Percentiles rank a stretch among this genome's conserved stretches.
These are phyloP conservation scores for Hyles euphorbiae DNA, from an alignment of 1,140 invertebrate species.

Conservation along the genomic window DNA sequence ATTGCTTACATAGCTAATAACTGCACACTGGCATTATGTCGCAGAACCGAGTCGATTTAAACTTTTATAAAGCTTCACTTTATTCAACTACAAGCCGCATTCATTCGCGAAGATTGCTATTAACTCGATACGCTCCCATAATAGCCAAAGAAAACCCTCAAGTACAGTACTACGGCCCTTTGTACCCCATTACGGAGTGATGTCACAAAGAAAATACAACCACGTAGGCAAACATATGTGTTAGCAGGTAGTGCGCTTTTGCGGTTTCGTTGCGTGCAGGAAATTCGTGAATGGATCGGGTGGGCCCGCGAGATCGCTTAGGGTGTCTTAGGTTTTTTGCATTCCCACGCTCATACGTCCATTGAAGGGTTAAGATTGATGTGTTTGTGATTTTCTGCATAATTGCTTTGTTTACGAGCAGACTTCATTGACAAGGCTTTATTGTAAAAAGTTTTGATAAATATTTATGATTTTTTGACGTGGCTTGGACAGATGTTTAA, in stretches of 20 bases:
- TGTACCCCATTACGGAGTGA: constrained; percentile 30
- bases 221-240: constrained; percentile 29
- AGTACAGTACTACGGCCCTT: constrained; percentile 21
- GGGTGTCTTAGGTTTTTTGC: constrained; percentile 49
- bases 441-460: not conserved
- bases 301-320: constrained; percentile 28
- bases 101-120: too few relatives aligned
- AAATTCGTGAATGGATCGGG: constrained; percentile 63
- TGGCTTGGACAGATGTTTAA: too few relatives aligned
- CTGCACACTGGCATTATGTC: too few relatives aligned
- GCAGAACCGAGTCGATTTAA: too few relatives aligned
- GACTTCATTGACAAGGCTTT: not conserved
- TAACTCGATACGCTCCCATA: too few relatives aligned
- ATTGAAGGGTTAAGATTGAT: constrained; percentile 46
- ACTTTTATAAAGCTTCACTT: too few relatives aligned
- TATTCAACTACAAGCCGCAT: too few relatives aligned
- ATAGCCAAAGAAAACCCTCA: constrained; percentile 30
- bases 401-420: constrained; percentile 3
- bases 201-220: constrained; percentile 16
- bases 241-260: constrained; percentile 58
- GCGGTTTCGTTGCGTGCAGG: constrained; percentile 65
- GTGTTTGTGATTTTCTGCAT: constrained; percentile 16
- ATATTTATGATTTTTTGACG: too few relatives aligned
- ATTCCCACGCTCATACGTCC: constrained; percentile 54
- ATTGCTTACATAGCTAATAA: too few relatives aligned